Evolutionary conservation across 2,888 invertebrate species (phyloP).

Genomic region (Trissolcus japonicus): DNA sequence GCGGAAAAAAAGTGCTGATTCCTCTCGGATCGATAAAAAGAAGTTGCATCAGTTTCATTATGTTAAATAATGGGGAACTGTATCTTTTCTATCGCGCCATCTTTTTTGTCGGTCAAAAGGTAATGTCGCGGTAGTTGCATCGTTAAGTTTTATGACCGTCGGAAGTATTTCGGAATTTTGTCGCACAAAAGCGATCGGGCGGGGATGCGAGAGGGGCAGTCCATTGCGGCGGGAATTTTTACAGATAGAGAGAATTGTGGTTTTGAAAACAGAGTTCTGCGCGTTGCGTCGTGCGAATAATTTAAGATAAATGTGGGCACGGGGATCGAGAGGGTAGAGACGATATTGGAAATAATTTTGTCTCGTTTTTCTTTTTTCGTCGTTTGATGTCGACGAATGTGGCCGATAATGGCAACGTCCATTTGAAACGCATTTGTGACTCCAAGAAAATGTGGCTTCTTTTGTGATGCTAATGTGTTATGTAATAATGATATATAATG

Average conservation of each 20-base stretch:
- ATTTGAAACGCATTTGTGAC: conserved; percentile 52
- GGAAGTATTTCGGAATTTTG: conserved; percentile 23
- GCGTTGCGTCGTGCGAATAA: conserved; percentile 22
- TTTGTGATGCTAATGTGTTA: conserved; percentile 44
- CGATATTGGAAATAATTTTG: conserved; percentile 29
- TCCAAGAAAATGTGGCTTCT: conserved; percentile 33
- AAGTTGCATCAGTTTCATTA: conserved; percentile 9
- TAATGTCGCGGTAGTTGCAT: conserved; percentile 11
- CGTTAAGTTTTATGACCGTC: conserved; percentile 18
- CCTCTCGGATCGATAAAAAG: background rate
- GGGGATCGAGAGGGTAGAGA: conserved; percentile 24
- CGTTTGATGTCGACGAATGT: conserved; percentile 35
- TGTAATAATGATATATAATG: conserved; percentile 46
- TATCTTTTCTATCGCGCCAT: conserved; percentile 2
- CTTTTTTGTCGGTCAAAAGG: conserved; percentile 12
- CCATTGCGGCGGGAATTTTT: conserved; percentile 23
- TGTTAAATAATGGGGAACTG: conserved; percentile 10
- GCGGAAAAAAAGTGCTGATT: background rate
- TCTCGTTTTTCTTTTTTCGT: conserved; percentile 26
- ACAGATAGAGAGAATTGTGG: conserved; percentile 29
- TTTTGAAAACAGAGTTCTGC: conserved; percentile 18
- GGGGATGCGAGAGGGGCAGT: conserved; percentile 6
- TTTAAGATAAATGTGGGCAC: conserved; percentile 46
- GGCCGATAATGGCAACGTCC: conserved; percentile 45
- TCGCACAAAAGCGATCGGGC: conserved; percentile 10